Percentiles rank a stretch among this genome's conserved stretches.
phyloP scores from a whole-genome alignment of 2,113 vertebrate genomes.

The Oreochromis niloticus region DNA sequence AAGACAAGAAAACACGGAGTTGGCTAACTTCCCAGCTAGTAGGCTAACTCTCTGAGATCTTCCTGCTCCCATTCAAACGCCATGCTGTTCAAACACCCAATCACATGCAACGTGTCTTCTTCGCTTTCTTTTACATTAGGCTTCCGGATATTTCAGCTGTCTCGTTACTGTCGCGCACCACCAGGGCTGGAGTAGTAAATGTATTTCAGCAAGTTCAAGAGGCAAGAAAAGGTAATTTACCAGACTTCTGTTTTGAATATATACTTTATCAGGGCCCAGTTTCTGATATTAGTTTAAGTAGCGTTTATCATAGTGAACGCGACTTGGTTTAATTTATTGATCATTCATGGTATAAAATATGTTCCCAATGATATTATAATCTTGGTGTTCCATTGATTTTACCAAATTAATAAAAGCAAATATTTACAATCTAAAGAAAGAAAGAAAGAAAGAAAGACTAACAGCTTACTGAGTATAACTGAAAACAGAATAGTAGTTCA shows the following conservation, averaged over 20 bases:
- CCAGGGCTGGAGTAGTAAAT: background rate
- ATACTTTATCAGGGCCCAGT: background rate
- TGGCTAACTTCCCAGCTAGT: background rate
- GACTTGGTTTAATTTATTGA: background rate
- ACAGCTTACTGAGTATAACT: background rate
- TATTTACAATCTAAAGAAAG: background rate
- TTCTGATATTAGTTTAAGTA: background rate
- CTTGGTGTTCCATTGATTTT: background rate
- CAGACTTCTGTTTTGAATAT: background rate
- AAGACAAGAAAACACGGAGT: background rate
- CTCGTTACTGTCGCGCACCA: background rate
- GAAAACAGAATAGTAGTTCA: background rate
- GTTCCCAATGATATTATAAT: background rate
- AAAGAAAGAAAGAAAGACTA: background rate
- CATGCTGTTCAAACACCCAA: constrained; percentile 21
- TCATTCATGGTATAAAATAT: background rate
- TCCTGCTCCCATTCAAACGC: constrained; percentile 49
- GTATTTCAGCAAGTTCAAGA: background rate
- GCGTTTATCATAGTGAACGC: background rate
- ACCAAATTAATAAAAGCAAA: background rate
- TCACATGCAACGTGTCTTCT: background rate
- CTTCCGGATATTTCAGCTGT: background rate
- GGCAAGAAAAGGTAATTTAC: background rate
- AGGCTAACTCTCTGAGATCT: background rate
- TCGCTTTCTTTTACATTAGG: background rate